Evolutionary conservation across 1,140 invertebrate species (phyloP), one percentile per base, ranked within the genome.

Genomic region (Trypoxylus dichotomus): DNA sequence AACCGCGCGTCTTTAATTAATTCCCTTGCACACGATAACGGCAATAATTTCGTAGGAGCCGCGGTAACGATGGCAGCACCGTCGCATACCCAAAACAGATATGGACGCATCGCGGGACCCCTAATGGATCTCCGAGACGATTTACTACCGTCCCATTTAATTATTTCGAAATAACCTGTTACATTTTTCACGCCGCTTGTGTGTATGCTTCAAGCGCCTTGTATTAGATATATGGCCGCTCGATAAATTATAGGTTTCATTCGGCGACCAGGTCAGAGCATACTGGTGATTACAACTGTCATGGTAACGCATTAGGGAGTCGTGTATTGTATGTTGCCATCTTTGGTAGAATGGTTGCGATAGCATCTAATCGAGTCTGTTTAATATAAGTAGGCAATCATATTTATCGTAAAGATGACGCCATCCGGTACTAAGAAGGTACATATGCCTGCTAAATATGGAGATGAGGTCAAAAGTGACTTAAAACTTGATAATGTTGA

Each of bases 121-220:
- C 19, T 63, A 63, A 63, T 63, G 60, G 60, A 63, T 63, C 21
- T 63, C 60, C n/a, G 13, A 24, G 60, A 19, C 60, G 60, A 63
- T 63, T 63, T 63, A 63, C 21, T 19, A 21, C 21, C 60, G 19
- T 63, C 21, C 25, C 60, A 27, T 63, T 63, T 63, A 63, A 63
- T 63, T 63, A 63, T 63, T 63, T 63, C 60, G 60, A 63, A 63
- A 63, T 63, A 63, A 63, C 60, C 60, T 63, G 60, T 63, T 63
- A 63, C 60, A 63, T 63, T 63, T 63, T 63, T 63, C 60, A 63
- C 60, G 13, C 25, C 5, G 13, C 60, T n/a, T n/a, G n/a, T n/a
- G n/a, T n/a, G n/a, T n/a, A 25, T 19, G 25, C 60, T 63, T 19
- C 19, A n/a, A n/a, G 19, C 13, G 6, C 13, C 10, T 3, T n/a